Conservation (phyloP, 2,797 vertebrate genomes). For the Takifugu ocellatus region DNA sequence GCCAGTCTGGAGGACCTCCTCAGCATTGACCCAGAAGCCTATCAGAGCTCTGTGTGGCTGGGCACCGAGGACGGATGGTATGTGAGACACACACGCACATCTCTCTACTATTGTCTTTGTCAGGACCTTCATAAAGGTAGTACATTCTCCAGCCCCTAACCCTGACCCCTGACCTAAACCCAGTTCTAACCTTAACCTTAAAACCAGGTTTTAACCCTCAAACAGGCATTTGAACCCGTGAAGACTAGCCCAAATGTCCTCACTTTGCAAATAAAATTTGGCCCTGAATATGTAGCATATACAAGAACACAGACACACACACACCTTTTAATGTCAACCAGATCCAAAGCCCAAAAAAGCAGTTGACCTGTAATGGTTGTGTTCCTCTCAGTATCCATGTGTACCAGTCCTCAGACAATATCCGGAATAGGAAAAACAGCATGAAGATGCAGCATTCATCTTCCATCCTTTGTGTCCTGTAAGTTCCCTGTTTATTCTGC, state of each 20-base stretch:
- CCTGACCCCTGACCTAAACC: not conserved
- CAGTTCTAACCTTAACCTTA: not conserved
- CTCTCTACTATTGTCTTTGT: no score
- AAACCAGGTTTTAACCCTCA: no score
- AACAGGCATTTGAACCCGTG: no score
- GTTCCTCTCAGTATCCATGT: constrained; percentile 86
- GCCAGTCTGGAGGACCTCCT: constrained; percentile 93
- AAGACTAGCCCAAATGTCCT: not conserved
- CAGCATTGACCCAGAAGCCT: constrained; percentile 91
- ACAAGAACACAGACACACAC: no score
- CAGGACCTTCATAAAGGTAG: no score
- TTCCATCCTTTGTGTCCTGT: constrained; percentile 92
- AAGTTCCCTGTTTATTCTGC: constrained; percentile 48
- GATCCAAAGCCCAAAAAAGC: no score
- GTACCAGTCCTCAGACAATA: constrained; percentile 98
- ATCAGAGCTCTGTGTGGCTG: constrained; percentile 98
- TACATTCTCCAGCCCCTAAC: no score
- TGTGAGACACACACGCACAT: constrained; percentile 12
- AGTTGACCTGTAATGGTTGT: constrained; percentile 3
- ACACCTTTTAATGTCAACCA: no score
- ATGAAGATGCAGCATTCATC: constrained; percentile 97
- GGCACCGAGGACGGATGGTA: constrained; percentile 98
- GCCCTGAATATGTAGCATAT: no score
- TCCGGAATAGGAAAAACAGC: constrained; percentile 97
- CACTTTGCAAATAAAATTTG: not conserved